Evolutionary conservation across 2,113 vertebrate genomes (phyloP).

Genomic region (Callipepla squamata): DNA sequence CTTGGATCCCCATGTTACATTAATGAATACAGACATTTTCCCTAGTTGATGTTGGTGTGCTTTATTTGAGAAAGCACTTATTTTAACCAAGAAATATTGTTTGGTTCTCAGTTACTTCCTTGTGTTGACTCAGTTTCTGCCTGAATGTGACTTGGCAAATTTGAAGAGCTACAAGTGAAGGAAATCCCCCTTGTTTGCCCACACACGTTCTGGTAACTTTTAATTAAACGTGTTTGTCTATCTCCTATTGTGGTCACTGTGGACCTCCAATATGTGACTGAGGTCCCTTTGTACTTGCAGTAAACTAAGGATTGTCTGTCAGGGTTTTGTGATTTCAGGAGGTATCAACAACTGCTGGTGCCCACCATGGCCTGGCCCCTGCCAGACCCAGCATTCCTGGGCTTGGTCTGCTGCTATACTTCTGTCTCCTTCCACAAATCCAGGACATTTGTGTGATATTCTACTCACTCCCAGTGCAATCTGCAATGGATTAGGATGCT

Average conservation of each 20-base stretch:
- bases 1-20: neutral
- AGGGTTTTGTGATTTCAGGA: neutral
- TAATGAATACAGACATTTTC: neutral
- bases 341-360: neutral
- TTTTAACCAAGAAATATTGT: neutral
- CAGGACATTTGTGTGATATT: neutral
- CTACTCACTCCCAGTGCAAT: neutral
- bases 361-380: neutral
- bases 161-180: neutral
- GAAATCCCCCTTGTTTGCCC: conserved; percentile 14
- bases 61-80: neutral
- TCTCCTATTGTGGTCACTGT: neutral
- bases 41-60: neutral
- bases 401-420: neutral
- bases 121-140: neutral
- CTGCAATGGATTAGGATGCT: neutral
- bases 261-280: neutral
- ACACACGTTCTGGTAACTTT: conserved; percentile 9
- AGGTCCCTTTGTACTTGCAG: neutral
- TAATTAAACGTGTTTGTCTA: conserved; percentile 29
- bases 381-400: neutral
- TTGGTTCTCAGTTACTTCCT: neutral
- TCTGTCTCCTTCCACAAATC: neutral
- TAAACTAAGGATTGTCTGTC: neutral
- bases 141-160: neutral